Conservation (phyloP, 1,140 invertebrate species). For the Ectropis grisescens region DNA sequence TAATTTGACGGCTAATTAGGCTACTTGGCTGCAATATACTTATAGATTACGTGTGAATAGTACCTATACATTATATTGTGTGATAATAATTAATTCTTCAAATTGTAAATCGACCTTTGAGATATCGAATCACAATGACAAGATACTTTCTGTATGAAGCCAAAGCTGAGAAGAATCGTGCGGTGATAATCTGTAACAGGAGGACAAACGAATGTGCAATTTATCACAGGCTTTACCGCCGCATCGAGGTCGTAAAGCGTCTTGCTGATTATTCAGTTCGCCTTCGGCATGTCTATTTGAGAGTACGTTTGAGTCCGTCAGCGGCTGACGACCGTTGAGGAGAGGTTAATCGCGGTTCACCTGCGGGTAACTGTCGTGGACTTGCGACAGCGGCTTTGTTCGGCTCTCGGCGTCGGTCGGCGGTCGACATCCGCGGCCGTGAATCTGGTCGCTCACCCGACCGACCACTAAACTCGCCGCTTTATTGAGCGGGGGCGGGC, state of each 20-base stretch:
- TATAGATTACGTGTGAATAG: too few relatives aligned
- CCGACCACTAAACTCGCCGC: conserved; percentile 27
- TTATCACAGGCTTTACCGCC: conserved; percentile 46
- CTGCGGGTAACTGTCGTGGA: conserved; percentile 38
- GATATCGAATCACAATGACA: too few relatives aligned
- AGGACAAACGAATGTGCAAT: conserved; percentile 20
- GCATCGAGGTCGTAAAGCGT: conserved; percentile 38
- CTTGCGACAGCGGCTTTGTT: conserved; percentile 32
- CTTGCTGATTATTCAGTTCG: conserved; percentile 28
- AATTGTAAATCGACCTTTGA: too few relatives aligned
- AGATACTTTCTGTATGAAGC: too few relatives aligned
- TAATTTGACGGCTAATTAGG: too few relatives aligned
- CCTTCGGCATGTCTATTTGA: conserved; percentile 29
- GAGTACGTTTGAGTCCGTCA: conserved; percentile 44
- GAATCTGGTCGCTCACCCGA: conserved; percentile 51
- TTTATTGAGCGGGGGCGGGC: conserved; percentile 46
- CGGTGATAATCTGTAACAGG: too few relatives aligned
- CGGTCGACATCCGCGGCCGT: conserved; percentile 39
- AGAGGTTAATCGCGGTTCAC: conserved; percentile 56
- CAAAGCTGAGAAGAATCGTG: too few relatives aligned
- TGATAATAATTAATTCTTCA: too few relatives aligned
- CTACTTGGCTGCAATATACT: too few relatives aligned
- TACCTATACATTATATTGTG: too few relatives aligned
- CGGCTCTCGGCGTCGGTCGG: conserved; percentile 15
- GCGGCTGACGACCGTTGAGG: conserved; percentile 49